Conservation (phyloP, 1,140 invertebrate species). For the Limonius californicus region DNA sequence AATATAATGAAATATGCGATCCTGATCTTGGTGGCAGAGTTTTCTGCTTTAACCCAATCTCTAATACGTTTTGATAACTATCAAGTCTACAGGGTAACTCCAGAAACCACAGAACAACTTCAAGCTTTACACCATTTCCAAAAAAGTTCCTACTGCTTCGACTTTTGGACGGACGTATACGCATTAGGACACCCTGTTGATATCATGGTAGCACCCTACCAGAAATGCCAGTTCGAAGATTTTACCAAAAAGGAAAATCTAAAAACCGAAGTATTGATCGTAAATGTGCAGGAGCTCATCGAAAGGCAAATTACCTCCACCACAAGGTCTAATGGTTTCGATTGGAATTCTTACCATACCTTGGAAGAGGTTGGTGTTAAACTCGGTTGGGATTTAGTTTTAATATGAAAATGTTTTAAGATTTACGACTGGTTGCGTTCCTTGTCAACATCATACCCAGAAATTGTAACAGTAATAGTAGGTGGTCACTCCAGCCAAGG, state of each 20-base stretch:
- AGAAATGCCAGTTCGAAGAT: neutral
- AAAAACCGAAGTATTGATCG: neutral
- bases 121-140: neutral
- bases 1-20: too few relatives aligned
- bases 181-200: neutral
- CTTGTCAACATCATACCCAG: constrained; percentile 48
- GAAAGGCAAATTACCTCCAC: neutral
- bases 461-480: constrained; percentile 49
- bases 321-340: neutral
- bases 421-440: constrained; percentile 51
- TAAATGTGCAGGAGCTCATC: neutral
- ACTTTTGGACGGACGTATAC: neutral
- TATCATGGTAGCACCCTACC: neutral
- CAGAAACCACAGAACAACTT: neutral
- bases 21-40: too few relatives aligned
- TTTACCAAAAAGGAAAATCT: neutral
- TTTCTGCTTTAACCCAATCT: neutral
- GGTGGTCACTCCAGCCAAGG: constrained; percentile 58
- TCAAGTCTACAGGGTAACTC: neutral
- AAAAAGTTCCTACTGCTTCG: neutral
- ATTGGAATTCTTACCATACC: neutral
- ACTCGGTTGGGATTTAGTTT: neutral
- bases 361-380: neutral
- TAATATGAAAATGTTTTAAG: constrained; percentile 24
- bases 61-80: neutral